Conservation (phyloP, 2,888 invertebrate genomes). For the Sturmia bella region DNA sequence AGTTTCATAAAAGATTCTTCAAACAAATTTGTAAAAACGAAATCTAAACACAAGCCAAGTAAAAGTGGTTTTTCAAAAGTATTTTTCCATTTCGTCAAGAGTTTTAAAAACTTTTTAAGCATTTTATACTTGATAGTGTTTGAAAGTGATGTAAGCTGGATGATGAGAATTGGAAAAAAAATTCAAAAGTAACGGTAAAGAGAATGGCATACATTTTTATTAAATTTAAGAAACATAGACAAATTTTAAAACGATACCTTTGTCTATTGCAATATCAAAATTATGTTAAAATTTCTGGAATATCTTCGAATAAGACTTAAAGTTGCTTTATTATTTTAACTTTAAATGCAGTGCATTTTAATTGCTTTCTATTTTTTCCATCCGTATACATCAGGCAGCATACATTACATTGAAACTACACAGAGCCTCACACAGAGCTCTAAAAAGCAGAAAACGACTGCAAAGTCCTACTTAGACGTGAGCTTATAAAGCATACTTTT, state of each 20-base stretch:
- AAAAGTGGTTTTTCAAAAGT: conserved; percentile 38
- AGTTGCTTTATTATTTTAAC: too few species aligned
- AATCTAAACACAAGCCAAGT: conserved; percentile 10
- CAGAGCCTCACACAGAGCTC: too few species aligned
- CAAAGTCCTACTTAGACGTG: too few species aligned
- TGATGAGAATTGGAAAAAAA: conserved; percentile 16
- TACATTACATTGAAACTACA: too few species aligned
- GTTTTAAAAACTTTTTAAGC: conserved; percentile 31
- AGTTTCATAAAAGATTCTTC: conserved; percentile 12
- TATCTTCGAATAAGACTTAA: too few species aligned
- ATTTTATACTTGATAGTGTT: not conserved
- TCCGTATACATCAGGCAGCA: too few species aligned
- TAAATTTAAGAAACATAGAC: not conserved
- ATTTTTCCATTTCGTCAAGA: conserved; percentile 51
- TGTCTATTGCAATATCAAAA: too few species aligned
- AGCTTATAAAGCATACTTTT: too few species aligned
- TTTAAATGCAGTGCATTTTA: too few species aligned
- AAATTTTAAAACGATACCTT: not conserved
- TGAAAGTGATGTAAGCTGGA: conserved; percentile 18
- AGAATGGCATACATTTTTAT: not conserved
- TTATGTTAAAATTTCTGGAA: too few species aligned
- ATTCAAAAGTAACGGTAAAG: conserved; percentile 11
- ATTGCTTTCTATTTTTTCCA: too few species aligned
- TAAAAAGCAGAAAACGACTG: too few species aligned
- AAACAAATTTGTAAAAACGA: not conserved